Evolutionary conservation across 2,113 vertebrate genomes (phyloP), one percentile per base, ranked within the genome.

Genomic region (Ardeotis arabs): DNA sequence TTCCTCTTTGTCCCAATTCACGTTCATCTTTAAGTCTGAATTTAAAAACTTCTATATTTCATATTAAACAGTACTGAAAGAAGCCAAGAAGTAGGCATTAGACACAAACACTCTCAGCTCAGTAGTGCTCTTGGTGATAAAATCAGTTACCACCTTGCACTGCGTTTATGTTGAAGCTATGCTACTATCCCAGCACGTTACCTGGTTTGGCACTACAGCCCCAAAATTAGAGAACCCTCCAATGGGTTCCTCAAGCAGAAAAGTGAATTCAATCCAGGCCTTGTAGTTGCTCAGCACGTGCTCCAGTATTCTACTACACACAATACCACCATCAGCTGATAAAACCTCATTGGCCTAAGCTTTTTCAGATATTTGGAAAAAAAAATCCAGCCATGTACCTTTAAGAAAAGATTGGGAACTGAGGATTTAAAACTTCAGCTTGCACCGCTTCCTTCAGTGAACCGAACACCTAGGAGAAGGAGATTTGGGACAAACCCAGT

Each of bases 401-500:
- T 73, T 14, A 78, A 50, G 6, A 56, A 59, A 55, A 20, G 31
- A 6, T 0, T 47, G 18, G 33, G 21, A 66, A 74, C 18, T 4
- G 24, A 58, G 53, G 21, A 35, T 35, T 68, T 39, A 44, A 64
- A 63, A 21, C 49, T 83, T 56, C 41, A 39, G 31, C 14, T 84
- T 47, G 18, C 24, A 73, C 19, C 12, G 45, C 28, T 27, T 78
- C 35, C 41, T 72, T 56, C 24, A 45, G 25, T 6, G 4, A 25
- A 70, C 7, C 7, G 13, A 60, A 49, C 1, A 22, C 19, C 18
- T 16, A 19, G 12, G 53, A 45, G 14, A 78, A 6, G 5, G 16
- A 7, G 12, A 12, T n/a, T 27, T 39, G 10, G 33, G 25, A 47
- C 13, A 58, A 39, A n/a, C 8, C 52, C 28, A 22, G 0, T 0